Percentiles rank a stretch among this genome's conserved stretches.
Evolutionary conservation across 2,888 invertebrate genomes (phyloP).

Genomic region (Sarcophaga subvicina): DNA sequence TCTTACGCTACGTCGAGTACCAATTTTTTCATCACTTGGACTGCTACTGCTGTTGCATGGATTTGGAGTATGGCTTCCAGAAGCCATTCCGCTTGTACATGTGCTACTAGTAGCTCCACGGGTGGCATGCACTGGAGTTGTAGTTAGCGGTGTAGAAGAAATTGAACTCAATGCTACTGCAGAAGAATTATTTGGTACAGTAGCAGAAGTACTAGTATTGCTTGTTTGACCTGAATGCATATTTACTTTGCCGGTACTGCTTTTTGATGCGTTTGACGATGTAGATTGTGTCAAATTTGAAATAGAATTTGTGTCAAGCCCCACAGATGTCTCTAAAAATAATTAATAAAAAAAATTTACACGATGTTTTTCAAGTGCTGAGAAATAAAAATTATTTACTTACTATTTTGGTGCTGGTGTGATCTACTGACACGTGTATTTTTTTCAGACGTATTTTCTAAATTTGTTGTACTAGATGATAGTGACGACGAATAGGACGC

Average conservation of each 20-base stretch:
- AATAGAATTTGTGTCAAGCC: constrained; percentile 52
- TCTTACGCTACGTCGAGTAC: constrained; percentile 84
- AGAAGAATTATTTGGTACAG: constrained; percentile 49
- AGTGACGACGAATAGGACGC: constrained; percentile 32
- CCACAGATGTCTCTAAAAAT: constrained; percentile 44
- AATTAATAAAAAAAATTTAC: neutral
- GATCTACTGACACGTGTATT: constrained; percentile 66
- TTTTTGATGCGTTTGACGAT: constrained; percentile 45
- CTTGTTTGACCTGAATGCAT: constrained; percentile 39
- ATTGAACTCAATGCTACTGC: constrained; percentile 31
- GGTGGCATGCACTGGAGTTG: constrained; percentile 74
- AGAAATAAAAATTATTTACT: constrained; percentile 42
- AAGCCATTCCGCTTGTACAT: constrained; percentile 59
- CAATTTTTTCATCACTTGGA: constrained; percentile 82
- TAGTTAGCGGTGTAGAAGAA: constrained; percentile 32
- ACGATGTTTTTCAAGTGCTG: neutral
- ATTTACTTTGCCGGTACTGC: constrained; percentile 44
- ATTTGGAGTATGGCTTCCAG: constrained; percentile 63
- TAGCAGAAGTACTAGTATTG: constrained; percentile 63
- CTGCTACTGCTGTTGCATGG: constrained; percentile 68
- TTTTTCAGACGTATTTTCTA: constrained; percentile 63
- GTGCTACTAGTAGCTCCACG: constrained; percentile 74
- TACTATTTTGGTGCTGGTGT: constrained; percentile 68
- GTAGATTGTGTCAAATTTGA: constrained; percentile 42
- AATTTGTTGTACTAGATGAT: constrained; percentile 39